Evolutionary conservation across 2,113 vertebrate genomes (phyloP), one percentile per base, ranked within the genome.

Genomic region (Lichenostomus cassidix): DNA sequence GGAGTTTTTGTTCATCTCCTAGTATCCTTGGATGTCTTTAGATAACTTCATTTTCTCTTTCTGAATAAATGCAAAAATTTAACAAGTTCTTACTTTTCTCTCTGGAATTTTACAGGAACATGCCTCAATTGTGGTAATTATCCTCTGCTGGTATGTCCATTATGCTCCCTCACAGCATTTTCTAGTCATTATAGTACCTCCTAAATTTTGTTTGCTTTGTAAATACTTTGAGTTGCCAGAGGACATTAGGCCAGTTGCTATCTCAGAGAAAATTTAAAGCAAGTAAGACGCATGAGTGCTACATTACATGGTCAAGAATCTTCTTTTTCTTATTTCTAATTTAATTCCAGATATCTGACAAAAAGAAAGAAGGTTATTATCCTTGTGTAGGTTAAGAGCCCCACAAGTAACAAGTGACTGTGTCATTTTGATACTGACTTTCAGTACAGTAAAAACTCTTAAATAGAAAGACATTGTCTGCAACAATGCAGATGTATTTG

Each of bases 151-250:
- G 31, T 88, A 31, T 5, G 14, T 74, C 56, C n/a, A 49, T 87
- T 94, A 42, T 87, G 71, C 21, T 83, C 29, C 23, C 78, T 82
- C 70, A 69, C 37, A 77, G 63, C 19, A 73, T 82, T 95, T 96
- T 69, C 62, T 73, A 69, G 15, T 82, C n/a, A 27, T 68, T 92
- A 49, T 15, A 87, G 31, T 69, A 29, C 37, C 73, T 94, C 23
- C 53, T 85, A 82, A 65, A 60, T 95, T 94, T 92, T 1, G 9
- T 89, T 96, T 93, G 28, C 76, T 93, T 90, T 75, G 73, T 87
- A 81, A 76, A 71, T 87, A 67, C 52, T 74, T 89, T 7, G 23
- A 15, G 3, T 76, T 82, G 20, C 82, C 53, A 65, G 75, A 83
- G 37, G 46, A 52, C 65, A 35, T 76, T 68, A 25, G 44, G 23